Evolutionary conservation across 2,888 invertebrate genomes (phyloP), one percentile per base, ranked within the genome.

Genomic region (Venusia cambrica): DNA sequence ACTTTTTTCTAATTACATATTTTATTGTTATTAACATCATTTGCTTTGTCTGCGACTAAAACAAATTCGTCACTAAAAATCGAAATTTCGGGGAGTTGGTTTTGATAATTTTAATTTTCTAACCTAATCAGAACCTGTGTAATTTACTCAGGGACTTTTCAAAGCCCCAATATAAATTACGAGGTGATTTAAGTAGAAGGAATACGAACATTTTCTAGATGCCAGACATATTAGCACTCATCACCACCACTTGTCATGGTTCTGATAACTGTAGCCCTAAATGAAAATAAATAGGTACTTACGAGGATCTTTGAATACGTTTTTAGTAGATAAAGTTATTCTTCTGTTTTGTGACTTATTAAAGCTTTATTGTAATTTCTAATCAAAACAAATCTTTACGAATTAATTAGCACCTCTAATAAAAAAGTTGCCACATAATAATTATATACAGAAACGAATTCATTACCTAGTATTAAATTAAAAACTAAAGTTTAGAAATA

Each of bases 91-190:
- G 71, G 71, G 74, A 67, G 70, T 69, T 67, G 61, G 58, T 65
- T 34, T 22, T 57, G 38, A 47, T 46, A 47, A 8, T 19, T 7
- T 20, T 14, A 38, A 61, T 59, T 73, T 78, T 83, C 84, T 84
- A 80, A 80, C 84, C 83, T 84, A 87, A 88, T 88, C 88, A 88
- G 84, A 88, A 88, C 88, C 88, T 83, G 85, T 84, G 73, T 80
- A 88, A 87, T 88, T 88, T 88, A 88, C 87, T 80, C 58, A 77
- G 73, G 75, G 66, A 54, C 65, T 54, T 25, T 16, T n/a, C 3
- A 20, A 35, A 51, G 67, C 53, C 70, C 77, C 78, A 75, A 75
- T 57, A 83, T 88, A 88, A 88, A 88, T 87, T 81, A 85, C 75
- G 88, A 85, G 88, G 88, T 88, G 88, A 88, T 88, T 87, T 73